phyloP scores from a whole-genome alignment of 2,888 invertebrate genomes.

The Dryobotodes eremita region DNA sequence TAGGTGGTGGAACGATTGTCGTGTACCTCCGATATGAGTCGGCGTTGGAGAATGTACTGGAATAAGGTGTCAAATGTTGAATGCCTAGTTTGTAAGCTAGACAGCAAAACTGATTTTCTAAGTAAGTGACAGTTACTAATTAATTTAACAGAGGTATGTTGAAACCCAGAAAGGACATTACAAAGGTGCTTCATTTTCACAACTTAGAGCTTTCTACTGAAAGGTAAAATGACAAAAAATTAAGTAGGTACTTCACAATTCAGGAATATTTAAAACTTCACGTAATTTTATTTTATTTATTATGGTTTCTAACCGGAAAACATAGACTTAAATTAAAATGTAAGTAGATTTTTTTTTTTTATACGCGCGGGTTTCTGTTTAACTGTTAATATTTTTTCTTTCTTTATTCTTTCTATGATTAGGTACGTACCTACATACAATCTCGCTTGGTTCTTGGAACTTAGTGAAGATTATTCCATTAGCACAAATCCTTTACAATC shows the following conservation, averaged over 20 bases:
- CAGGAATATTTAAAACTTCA: neutral
- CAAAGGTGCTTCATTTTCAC: too few species aligned
- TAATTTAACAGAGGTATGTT: neutral
- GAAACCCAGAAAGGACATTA: neutral
- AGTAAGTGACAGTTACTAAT: neutral
- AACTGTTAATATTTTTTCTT: too few species aligned
- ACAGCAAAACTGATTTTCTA: neutral
- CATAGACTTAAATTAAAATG: neutral
- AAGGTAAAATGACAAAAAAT: neutral
- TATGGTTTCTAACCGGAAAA: neutral
- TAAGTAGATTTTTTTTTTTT: too few species aligned
- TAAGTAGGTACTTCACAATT: neutral
- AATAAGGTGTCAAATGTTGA: neutral
- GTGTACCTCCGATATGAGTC: neutral
- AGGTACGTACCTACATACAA: too few species aligned
- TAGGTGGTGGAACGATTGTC: slow-evolving; percentile 17
- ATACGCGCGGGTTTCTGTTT: too few species aligned
- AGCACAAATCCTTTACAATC: neutral
- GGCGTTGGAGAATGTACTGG: neutral
- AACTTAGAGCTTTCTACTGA: neutral
- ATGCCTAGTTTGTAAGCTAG: neutral
- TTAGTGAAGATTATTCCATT: neutral
- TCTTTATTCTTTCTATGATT: too few species aligned
- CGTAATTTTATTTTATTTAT: too few species aligned
- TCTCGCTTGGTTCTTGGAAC: too few species aligned